Evolutionary conservation across 2,113 vertebrate species (phyloP), one percentile per base, ranked within the genome.

Genomic region (Alaudala cheleensis): DNA sequence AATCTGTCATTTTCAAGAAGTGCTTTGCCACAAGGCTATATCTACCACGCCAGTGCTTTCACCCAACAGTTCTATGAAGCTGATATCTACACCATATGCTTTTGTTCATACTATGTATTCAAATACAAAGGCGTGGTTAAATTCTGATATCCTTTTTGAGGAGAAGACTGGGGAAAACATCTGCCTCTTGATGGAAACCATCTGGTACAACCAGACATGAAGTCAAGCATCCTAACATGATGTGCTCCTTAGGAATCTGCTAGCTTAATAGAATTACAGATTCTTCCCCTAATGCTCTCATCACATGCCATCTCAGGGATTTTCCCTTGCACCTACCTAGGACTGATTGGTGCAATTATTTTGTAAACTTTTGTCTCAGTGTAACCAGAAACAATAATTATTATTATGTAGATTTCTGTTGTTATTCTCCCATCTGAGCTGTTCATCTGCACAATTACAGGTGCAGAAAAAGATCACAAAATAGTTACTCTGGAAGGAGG

Each of bases 111-210:
- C 64, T 49, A 33, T 2, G 5, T 45, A 25, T 66, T 84, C 70
- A 88, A 71, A 95, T 65, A 70, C 29, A 90, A 84, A 95, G 96
- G 88, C 12, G 6, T 95, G 94, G 91, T 80, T 90, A 89, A 91
- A 92, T 80, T 79, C 94, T 94, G 92, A 94, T 86, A 88, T 61
- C 86, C 93, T 85, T 86, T 97, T 81, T 67, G 34, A 86, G 57
- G 78, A 76, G 47, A 88, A 88, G 92, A 72, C 86, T 67, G 64
- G 33, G 67, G 71, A 94, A 94, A 96, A 97, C 96, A 96, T 93
- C 96, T 97, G 97, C 70, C 42, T 81, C 89, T 94, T 92, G 87
- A 97, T 95, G 83, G 77, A 94, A 96, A 72, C 96, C 95, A 89
- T 95, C 95, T 97, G 96, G 84, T 84, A 44, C 61, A 80, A 83